These are phyloP conservation scores for Crossocerus cetratus DNA, from an alignment of 2,888 invertebrate genomes.

Conservation along the genomic window DNA sequence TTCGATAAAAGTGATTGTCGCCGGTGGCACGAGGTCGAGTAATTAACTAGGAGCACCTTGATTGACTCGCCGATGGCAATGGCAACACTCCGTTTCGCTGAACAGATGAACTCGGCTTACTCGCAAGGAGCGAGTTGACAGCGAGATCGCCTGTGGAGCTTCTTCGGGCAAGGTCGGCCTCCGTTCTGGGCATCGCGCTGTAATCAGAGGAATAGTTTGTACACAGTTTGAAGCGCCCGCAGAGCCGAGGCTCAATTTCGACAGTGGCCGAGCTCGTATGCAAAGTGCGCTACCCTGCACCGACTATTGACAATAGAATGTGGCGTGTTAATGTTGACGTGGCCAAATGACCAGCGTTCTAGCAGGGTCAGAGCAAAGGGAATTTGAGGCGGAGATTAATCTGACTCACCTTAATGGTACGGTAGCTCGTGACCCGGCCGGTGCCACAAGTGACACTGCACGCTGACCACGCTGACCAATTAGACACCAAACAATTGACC, in stretches of 20 bases:
- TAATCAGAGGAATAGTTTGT: neutral
- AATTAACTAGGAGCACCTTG: no score
- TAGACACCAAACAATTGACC: slow-evolving; percentile 85
- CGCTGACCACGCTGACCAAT: slow-evolving; percentile 90
- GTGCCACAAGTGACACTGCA: slow-evolving; percentile 90
- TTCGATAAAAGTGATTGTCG: no score
- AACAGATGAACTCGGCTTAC: slow-evolving; percentile 23
- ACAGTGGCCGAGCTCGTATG: no score
- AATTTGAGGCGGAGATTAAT: neutral
- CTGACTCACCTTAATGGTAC: slow-evolving; percentile 80
- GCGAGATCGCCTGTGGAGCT: slow-evolving; percentile 80
- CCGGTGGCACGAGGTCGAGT: no score
- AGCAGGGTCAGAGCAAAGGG: neutral
- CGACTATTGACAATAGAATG: neutral
- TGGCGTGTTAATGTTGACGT: neutral
- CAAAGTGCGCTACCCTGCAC: neutral
- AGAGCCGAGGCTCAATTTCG: no score
- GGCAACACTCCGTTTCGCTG: no score
- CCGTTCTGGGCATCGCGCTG: slow-evolving; percentile 81
- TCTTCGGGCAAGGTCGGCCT: slow-evolving; percentile 82
- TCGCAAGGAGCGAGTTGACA: slow-evolving; percentile 78
- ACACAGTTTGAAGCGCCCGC: no score
- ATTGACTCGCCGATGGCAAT: no score
- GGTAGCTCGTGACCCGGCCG: slow-evolving; percentile 83
- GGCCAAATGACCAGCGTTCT: no score